Evolutionary conservation across 2,113 vertebrate species (phyloP).

Genomic region (Brachypteracias leptosomus): DNA sequence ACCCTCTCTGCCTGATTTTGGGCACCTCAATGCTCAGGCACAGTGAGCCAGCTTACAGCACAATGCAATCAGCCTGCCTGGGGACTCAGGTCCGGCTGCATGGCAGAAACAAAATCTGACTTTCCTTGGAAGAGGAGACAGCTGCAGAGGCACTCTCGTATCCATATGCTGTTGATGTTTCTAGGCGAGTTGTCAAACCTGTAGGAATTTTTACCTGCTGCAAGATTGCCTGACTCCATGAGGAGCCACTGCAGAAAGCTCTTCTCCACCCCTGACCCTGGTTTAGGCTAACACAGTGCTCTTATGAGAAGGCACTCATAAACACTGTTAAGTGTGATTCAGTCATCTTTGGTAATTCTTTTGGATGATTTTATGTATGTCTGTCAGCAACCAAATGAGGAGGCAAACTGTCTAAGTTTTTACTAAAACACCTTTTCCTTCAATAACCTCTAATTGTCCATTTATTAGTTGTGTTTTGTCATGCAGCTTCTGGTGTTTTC

Average conservation of each 20-base stretch:
- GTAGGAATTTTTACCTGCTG: not conserved
- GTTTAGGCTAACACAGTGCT: not conserved
- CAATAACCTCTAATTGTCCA: not conserved
- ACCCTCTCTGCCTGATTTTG: not conserved
- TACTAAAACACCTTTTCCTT: not conserved
- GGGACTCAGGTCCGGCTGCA: not conserved
- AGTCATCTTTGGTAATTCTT: not conserved
- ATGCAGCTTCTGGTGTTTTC: not conserved
- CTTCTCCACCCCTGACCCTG: not conserved
- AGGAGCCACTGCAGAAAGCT: not conserved
- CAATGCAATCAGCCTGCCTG: fast-evolving
- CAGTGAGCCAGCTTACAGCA: not conserved
- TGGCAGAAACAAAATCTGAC: not conserved
- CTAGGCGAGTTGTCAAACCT: not conserved
- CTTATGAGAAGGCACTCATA: not conserved
- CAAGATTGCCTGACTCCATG: not conserved
- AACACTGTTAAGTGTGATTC: not conserved
- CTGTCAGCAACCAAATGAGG: not conserved
- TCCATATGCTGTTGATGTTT: fast-evolving
- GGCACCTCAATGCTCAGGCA: fast-evolving
- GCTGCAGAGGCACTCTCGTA: not conserved
- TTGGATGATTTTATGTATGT: not conserved
- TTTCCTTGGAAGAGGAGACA: not conserved
- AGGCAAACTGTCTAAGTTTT: not conserved
- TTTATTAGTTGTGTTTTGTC: not conserved